These are phyloP conservation scores for Andricus grossulariae DNA, from an alignment of 1,140 invertebrate genomes.

Conservation along the genomic window DNA sequence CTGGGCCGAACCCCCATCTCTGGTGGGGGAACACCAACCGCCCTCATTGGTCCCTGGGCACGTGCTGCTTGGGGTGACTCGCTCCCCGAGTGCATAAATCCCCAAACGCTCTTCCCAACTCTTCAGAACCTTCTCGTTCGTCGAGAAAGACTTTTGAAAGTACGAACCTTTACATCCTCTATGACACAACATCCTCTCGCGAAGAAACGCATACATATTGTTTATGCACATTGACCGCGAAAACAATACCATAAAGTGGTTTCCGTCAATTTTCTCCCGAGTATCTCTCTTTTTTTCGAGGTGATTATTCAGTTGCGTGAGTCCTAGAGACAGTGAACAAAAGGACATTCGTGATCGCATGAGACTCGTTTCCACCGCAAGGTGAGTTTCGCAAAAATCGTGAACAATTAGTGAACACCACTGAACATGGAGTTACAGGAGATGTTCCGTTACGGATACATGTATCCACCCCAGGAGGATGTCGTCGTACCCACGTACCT, in stretches of 20 bases:
- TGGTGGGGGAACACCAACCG: constrained; percentile 49
- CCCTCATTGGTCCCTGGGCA: constrained; percentile 68
- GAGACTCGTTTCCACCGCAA: too few species aligned
- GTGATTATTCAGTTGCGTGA: not conserved
- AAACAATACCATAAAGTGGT: not conserved
- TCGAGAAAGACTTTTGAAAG: constrained; percentile 41
- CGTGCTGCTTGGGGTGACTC: constrained; percentile 71
- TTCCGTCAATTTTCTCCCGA: not conserved
- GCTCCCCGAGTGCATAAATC: constrained; percentile 72
- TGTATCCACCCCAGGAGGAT: constrained; percentile 69
- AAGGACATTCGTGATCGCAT: too few species aligned
- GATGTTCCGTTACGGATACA: constrained; percentile 73
- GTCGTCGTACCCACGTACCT: constrained; percentile 57
- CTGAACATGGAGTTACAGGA: constrained; percentile 68
- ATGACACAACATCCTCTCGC: constrained; percentile 9
- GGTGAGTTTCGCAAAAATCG: too few species aligned
- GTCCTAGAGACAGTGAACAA: constrained; percentile 37
- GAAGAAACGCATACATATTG: not conserved
- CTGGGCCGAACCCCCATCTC: constrained; percentile 41
- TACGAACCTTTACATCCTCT: constrained; percentile 47
- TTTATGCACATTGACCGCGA: not conserved
- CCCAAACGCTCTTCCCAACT: constrained; percentile 45
- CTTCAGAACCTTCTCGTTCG: constrained; percentile 64
- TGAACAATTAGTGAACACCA: too few species aligned
- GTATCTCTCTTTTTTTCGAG: not conserved